phyloP scores from a whole-genome alignment of 2,888 invertebrate genomes.

The Pseudolycoriella hygida region DNA sequence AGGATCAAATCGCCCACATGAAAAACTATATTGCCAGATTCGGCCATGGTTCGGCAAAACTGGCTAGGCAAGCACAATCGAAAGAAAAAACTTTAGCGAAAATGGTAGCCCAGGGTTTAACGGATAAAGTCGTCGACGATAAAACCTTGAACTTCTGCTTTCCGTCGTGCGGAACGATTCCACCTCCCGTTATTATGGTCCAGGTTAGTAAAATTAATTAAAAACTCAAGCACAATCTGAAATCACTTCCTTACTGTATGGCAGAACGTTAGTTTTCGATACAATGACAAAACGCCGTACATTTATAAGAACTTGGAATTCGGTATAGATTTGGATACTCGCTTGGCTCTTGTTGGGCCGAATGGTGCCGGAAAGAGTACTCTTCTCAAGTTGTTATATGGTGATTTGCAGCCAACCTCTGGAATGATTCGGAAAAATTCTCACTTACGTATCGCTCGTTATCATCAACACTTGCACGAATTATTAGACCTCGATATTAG shows the following conservation, averaged over 20 bases:
- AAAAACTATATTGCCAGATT: conserved; percentile 99
- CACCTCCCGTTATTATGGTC: conserved; percentile 99
- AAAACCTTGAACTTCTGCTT: conserved; percentile 91
- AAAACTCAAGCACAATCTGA: background rate
- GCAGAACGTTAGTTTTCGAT: conserved; percentile 88
- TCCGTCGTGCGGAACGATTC: conserved; percentile 86
- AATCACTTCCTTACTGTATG: conserved; percentile 11
- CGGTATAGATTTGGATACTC: conserved; percentile 94
- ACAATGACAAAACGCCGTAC: conserved; percentile 67
- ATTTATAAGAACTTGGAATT: conserved; percentile 97
- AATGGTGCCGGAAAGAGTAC: conserved; percentile 99
- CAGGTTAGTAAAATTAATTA: conserved; percentile 35
- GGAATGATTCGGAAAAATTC: conserved; percentile 98
- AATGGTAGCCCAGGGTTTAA: conserved; percentile 96
- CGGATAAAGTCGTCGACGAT: conserved; percentile 84
- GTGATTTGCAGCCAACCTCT: conserved; percentile 84
- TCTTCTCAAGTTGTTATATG: conserved; percentile 83
- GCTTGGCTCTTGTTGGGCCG: conserved; percentile 88
- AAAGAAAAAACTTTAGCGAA: conserved; percentile 98
- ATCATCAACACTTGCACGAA: conserved; percentile 98
- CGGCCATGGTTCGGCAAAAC: conserved; percentile 97
- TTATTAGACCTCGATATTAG: conserved; percentile 84
- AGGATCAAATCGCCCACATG: conserved; percentile 98
- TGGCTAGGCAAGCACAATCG: conserved; percentile 97
- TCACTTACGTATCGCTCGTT: conserved; percentile 90